Conservation (phyloP, 2,888 invertebrate species). For the Stenolophus ochropezus region DNA sequence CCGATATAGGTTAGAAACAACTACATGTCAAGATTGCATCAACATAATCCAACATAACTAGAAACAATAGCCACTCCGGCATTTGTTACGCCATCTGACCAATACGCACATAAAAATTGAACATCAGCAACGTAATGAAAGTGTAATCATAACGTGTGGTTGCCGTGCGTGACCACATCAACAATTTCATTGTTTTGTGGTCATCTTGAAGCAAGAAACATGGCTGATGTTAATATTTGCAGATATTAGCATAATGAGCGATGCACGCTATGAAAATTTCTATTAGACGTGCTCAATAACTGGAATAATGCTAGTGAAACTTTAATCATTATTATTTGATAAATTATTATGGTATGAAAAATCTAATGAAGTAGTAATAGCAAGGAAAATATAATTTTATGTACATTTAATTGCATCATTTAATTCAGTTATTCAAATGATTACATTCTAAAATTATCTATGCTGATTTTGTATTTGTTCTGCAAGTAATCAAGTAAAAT, state of each 20-base stretch:
- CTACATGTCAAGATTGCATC: slow-evolving; percentile 13
- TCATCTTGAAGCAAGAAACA: slow-evolving; percentile 2
- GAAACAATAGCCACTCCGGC: background rate
- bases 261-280: slow-evolving; percentile 40
- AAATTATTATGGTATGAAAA: background rate
- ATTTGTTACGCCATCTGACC: slow-evolving; percentile 31
- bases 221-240: slow-evolving; percentile 29
- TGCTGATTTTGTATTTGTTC: too few relatives aligned
- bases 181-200: slow-evolving; percentile 32
- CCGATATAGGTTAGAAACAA: slow-evolving; percentile 1
- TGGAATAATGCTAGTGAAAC: slow-evolving; percentile 39
- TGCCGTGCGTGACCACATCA: slow-evolving; percentile 14
- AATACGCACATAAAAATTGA: slow-evolving; percentile 29
- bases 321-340: slow-evolving; percentile 28
- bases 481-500: too few relatives aligned
- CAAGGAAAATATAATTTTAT: background rate
- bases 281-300: slow-evolving; percentile 13
- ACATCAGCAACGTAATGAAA: slow-evolving; percentile 29
- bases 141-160: slow-evolving; percentile 12
- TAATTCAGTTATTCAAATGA: background rate
- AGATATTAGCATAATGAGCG: slow-evolving; percentile 32
- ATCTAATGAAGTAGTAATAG: background rate
- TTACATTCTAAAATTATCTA: too few relatives aligned
- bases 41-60: slow-evolving; percentile 8
- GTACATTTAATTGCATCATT: background rate